A percentile compares a stretch with the other conserved stretches of the same genome.
phyloP scores from a whole-genome alignment of 2,888 invertebrate species.

The Sympetrum striolatum region DNA sequence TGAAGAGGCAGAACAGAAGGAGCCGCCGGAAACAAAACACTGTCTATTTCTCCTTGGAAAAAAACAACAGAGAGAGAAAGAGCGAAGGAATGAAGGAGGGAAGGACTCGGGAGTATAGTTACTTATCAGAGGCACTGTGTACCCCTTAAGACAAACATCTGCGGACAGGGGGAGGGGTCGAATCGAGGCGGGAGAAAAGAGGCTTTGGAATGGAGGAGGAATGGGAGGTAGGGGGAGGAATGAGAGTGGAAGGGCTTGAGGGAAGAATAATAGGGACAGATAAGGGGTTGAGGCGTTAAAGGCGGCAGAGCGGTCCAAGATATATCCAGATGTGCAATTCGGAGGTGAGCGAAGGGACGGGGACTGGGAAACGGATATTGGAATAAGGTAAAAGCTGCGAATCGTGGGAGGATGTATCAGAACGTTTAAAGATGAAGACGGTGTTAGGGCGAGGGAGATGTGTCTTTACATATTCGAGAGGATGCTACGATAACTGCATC shows the following conservation, averaged over 20 bases:
- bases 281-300: background rate
- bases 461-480: too few species aligned
- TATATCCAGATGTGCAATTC: background rate
- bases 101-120: background rate
- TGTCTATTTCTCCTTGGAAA: background rate
- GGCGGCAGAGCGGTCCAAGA: background rate
- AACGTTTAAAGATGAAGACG: background rate
- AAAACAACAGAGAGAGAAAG: background rate
- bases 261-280: background rate
- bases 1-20: background rate
- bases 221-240: background rate
- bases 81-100: background rate
- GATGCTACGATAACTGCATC: too few species aligned
- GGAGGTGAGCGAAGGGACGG: background rate
- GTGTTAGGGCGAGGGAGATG: background rate
- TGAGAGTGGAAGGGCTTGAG: background rate
- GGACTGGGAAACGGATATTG: background rate
- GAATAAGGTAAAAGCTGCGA: background rate
- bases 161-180: background rate
- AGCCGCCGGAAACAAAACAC: background rate
- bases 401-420: background rate
- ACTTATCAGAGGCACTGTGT: background rate
- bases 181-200: background rate
- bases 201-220: background rate
- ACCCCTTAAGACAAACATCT: background rate